These are phyloP conservation scores for Megalurothrips usitatus DNA, from an alignment of 2,888 invertebrate genomes.

Conservation along the genomic window DNA sequence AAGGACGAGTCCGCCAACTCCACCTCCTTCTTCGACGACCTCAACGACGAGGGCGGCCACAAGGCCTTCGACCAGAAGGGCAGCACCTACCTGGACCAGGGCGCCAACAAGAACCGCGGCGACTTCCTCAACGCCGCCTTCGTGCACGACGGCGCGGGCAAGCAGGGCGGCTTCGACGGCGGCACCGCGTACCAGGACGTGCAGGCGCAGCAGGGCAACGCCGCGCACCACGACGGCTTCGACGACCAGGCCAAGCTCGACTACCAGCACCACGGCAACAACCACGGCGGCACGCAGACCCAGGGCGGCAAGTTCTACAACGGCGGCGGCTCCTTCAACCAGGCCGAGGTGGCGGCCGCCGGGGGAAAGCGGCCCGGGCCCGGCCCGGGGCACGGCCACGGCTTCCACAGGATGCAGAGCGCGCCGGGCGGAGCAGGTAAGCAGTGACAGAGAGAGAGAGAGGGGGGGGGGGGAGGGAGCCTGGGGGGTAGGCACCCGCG, in stretches of 20 bases:
- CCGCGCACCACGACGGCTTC: slow-evolving; percentile 13
- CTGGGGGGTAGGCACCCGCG: background rate
- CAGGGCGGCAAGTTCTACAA: slow-evolving; percentile 17
- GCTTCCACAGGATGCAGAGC: background rate
- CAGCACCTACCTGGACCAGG: slow-evolving; percentile 12
- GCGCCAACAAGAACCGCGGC: slow-evolving; percentile 21
- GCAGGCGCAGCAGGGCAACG: slow-evolving; percentile 5
- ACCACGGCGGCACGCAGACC: slow-evolving; percentile 11
- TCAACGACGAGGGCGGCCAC: slow-evolving; percentile 21
- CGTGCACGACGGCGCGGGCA: background rate
- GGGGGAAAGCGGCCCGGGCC: background rate
- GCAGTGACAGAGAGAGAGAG: too few relatives aligned
- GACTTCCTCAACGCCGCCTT: slow-evolving; percentile 20
- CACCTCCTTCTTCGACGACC: slow-evolving; percentile 19
- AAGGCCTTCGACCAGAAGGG: slow-evolving; percentile 22
- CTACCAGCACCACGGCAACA: slow-evolving; percentile 25
- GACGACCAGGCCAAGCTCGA: slow-evolving; percentile 8
- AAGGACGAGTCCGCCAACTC: slow-evolving; percentile 23
- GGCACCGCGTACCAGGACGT: slow-evolving; percentile 7
- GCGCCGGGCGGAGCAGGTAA: background rate
- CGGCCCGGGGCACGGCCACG: background rate
- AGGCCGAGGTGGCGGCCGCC: background rate
- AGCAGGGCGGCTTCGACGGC: slow-evolving; percentile 21
- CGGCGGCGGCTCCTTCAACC: background rate
- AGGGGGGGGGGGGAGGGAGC: too few relatives aligned